Evolutionary conservation across 2,113 vertebrate species (phyloP).

Genomic region (Todiramphus chloris): DNA sequence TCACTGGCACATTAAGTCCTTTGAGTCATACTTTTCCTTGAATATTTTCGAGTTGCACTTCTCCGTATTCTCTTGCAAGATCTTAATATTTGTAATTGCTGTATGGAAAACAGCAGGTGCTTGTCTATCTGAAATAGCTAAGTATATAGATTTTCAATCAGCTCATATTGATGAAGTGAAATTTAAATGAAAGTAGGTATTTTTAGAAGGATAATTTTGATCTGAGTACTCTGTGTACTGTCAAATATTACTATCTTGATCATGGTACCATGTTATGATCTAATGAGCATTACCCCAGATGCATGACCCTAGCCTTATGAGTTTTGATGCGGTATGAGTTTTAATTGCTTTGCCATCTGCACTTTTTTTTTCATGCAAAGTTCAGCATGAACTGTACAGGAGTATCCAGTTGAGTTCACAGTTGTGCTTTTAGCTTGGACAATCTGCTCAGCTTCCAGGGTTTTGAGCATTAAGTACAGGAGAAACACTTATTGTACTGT

Average conservation of each 20-base stretch:
- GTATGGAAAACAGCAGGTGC: slow-evolving; percentile 63
- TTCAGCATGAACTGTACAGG: background rate
- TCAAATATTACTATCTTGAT: background rate
- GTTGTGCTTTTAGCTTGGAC: background rate
- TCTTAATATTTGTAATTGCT: slow-evolving; percentile 71
- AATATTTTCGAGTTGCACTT: slow-evolving; percentile 70
- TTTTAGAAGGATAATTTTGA: slow-evolving; percentile 63
- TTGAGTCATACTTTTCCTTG: slow-evolving; percentile 57
- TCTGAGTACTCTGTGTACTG: background rate
- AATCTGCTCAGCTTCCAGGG: background rate
- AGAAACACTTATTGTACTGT: background rate
- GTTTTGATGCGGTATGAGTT: background rate
- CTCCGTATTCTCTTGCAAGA: slow-evolving; percentile 45
- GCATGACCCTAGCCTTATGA: background rate
- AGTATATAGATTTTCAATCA: slow-evolving; percentile 67
- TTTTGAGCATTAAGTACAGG: background rate
- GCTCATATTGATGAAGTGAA: slow-evolving; percentile 64
- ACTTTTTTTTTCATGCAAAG: background rate
- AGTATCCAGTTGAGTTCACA: background rate
- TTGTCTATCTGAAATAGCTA: slow-evolving; percentile 51
- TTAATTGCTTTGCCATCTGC: background rate
- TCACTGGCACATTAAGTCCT: slow-evolving; percentile 51
- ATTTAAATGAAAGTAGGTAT: slow-evolving; percentile 65
- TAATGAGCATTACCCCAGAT: background rate
- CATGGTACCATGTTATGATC: background rate